Conservation (phyloP, 2,797 vertebrate genomes). For the Basileuterus tristriatus region DNA sequence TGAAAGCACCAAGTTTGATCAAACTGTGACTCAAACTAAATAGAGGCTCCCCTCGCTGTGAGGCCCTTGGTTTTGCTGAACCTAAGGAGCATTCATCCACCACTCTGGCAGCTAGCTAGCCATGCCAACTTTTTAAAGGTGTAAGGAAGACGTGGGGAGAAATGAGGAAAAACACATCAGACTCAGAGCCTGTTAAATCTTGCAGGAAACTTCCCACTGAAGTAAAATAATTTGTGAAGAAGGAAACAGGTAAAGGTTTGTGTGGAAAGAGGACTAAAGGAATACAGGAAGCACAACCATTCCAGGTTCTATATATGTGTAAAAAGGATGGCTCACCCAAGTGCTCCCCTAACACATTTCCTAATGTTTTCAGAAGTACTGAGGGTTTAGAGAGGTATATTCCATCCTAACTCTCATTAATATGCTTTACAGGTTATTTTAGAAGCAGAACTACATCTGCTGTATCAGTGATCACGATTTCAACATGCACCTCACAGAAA, state of each 20-base stretch:
- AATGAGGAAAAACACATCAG: not conserved
- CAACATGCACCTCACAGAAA: not conserved
- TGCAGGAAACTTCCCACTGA: not conserved
- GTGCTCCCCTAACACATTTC: not conserved
- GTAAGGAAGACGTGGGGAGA: not conserved
- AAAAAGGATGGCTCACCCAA: not conserved
- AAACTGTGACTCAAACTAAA: constrained; percentile 1
- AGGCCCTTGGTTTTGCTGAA: not conserved
- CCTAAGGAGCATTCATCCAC: constrained; percentile 2
- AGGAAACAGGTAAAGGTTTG: not conserved
- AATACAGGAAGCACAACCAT: not conserved
- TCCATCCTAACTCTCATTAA: not conserved
- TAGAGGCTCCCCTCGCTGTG: not conserved
- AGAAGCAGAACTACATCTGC: not conserved
- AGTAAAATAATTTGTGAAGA: not conserved
- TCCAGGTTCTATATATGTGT: fast-evolving
- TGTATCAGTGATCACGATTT: not conserved
- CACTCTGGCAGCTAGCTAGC: not conserved
- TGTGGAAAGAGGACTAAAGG: not conserved
- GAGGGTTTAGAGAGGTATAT: not conserved
- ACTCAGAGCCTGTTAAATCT: not conserved
- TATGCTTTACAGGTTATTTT: not conserved
- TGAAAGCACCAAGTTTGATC: not conserved
- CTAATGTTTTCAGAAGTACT: not conserved
- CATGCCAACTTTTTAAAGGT: not conserved